Conservation (phyloP, 2,113 vertebrate species). For the Capreolus pygargus region DNA sequence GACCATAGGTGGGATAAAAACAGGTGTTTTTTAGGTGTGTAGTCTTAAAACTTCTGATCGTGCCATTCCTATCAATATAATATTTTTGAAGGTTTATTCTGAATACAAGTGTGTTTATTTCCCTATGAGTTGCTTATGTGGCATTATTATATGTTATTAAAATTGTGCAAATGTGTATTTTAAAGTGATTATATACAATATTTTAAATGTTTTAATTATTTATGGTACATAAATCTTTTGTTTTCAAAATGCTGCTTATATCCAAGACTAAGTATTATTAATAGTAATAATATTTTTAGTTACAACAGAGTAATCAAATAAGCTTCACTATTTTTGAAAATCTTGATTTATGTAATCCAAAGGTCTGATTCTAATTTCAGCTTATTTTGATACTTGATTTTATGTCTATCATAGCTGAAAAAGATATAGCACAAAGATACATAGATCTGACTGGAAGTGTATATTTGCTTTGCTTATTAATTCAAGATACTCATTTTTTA, state of each 20-base stretch:
- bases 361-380: slow-evolving; percentile 7
- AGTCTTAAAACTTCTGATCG: not conserved
- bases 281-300: not conserved
- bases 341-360: not conserved
- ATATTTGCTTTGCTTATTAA: not conserved
- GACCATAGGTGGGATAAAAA: not conserved
- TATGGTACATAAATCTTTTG: not conserved
- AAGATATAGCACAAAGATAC: not conserved
- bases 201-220: not conserved
- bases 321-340: not conserved
- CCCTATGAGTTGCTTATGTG: not conserved
- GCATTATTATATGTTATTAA: not conserved
- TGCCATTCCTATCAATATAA: not conserved
- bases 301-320: not conserved
- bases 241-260: not conserved
- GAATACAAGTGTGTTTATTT: not conserved
- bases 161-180: not conserved
- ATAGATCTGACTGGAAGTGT: not conserved
- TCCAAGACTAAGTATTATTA: not conserved
- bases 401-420: slow-evolving; percentile 1
- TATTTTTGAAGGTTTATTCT: not conserved
- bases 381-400: slow-evolving; percentile 17
- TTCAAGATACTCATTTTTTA: not conserved
- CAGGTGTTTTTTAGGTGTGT: not conserved
- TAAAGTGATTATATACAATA: not conserved